These are phyloP conservation scores for Lomographa bimaculata DNA, from an alignment of 2,888 invertebrate genomes.

Conservation along the genomic window DNA sequence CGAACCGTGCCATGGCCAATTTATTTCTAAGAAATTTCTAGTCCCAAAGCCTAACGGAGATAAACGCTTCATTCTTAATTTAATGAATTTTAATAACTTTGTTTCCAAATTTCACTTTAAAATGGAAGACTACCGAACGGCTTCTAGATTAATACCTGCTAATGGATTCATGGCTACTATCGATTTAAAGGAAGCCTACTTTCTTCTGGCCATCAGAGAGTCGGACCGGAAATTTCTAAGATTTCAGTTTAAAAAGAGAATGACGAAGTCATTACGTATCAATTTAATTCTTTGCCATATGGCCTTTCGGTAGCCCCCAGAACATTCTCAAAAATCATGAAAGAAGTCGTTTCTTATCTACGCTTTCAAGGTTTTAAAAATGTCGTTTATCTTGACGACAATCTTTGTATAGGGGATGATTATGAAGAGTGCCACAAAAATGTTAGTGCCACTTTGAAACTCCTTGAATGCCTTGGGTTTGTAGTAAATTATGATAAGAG, in stretches of 20 bases:
- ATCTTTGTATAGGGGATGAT: slow-evolving; percentile 4
- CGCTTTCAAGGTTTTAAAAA: background rate
- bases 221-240: slow-evolving; percentile 3
- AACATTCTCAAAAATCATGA: slow-evolving; percentile 9
- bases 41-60: slow-evolving; percentile 12
- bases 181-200: slow-evolving; percentile 9
- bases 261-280: background rate
- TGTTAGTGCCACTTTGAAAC: background rate
- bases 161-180: slow-evolving; percentile 3
- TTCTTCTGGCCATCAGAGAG: background rate
- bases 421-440: background rate
- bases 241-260: background rate
- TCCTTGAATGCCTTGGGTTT: slow-evolving; percentile 2
- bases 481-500: slow-evolving; percentile 7
- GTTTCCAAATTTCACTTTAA: slow-evolving; percentile 5
- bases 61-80: slow-evolving; percentile 5
- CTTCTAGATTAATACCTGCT: background rate
- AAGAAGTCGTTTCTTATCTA: slow-evolving; percentile 1
- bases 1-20: background rate
- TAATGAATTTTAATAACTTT: slow-evolving; percentile 10
- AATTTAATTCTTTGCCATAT: slow-evolving; percentile 1
- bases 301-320: slow-evolving; percentile 3
- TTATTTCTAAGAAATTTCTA: slow-evolving; percentile 8
- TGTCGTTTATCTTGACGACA: slow-evolving; percentile 7
- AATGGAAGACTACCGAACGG: slow-evolving; percentile 10